Base-by-base conservation (phyloP, 37 sponge, comb jelly and placozoan species). In the Agelas oroides region DNA sequence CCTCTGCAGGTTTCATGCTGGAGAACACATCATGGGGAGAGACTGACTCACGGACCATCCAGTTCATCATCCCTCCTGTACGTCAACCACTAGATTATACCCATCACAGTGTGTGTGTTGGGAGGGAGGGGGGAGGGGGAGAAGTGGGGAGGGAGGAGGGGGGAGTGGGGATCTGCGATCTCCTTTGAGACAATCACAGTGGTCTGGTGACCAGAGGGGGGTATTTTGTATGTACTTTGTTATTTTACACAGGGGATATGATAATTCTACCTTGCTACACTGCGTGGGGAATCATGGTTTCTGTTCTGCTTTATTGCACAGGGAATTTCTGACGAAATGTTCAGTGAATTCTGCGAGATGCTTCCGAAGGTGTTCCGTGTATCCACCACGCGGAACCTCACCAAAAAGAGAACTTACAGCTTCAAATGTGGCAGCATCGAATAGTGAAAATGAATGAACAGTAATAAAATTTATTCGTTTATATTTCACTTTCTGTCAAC, bases 21-120 rank as follows among this genome's bases (percentile, higher is more conserved):
- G 97, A 96, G 84, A 87, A 81, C 74, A 55, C 88, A 25, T 34
- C 75, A 20, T 92, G 95, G 85, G 75, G 68, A 54, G 83, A 76
- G 27, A 80, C 52, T 12, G 84, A 88, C 17, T 79, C 97, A 11
- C 81, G 90, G 39, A 95, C 86, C 33, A 80, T 96, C 12, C 97
- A 96, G 70, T 96, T 96, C 59, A 84, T 96, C 0, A 65, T 96
- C 32, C 97, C 97, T n/a, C 70, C 54, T 21, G 97, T 91, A 77
- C 54, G 79, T 82, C 11, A 27, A 24, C n/a, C 41, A 2, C 38
- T n/a, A n/a, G n/a, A n/a, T n/a, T n/a, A n/a, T n/a, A n/a, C n/a
- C n/a, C n/a, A 32, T 25, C 68, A 79, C 68, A 59, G 15, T 15
- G 18, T 18, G 17, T 19, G 17, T 18, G 15, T 19, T 56, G 18